Evolutionary conservation across 2,797 vertebrate genomes (phyloP).

Genomic region (Halcyon badia): DNA sequence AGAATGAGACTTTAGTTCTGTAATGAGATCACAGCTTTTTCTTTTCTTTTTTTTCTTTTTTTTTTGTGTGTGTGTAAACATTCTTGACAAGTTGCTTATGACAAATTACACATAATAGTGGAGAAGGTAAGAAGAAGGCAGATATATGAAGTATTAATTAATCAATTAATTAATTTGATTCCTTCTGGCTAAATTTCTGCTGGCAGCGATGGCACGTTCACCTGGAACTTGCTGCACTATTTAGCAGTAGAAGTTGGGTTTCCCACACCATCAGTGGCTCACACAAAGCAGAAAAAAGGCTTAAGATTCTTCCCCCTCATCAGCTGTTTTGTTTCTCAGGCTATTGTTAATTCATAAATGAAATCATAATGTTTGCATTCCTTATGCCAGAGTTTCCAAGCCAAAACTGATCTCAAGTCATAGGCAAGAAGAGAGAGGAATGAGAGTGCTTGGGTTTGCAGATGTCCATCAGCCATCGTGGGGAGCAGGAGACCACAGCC

Average conservation of each 20-base stretch:
- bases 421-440: neutral
- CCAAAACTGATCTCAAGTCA: neutral
- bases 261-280: neutral
- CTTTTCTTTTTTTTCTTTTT: neutral
- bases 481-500: neutral
- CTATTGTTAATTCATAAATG: neutral
- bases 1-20: neutral
- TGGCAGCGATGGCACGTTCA: neutral
- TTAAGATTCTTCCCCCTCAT: neutral
- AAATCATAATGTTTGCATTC: neutral
- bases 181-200: neutral
- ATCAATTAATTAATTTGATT: neutral
- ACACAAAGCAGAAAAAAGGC: neutral
- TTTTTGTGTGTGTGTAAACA: neutral
- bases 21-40: neutral
- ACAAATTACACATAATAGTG: neutral
- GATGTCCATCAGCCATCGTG: fast-evolving
- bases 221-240: neutral
- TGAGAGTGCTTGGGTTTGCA: neutral
- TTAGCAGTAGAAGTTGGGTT: neutral
- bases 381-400: neutral
- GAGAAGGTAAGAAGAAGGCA: neutral
- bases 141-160: neutral
- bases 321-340: neutral
- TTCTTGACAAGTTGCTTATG: neutral